Evolutionary conservation across 2,888 invertebrate genomes (phyloP).

Genomic region (Lypha dubia): DNA sequence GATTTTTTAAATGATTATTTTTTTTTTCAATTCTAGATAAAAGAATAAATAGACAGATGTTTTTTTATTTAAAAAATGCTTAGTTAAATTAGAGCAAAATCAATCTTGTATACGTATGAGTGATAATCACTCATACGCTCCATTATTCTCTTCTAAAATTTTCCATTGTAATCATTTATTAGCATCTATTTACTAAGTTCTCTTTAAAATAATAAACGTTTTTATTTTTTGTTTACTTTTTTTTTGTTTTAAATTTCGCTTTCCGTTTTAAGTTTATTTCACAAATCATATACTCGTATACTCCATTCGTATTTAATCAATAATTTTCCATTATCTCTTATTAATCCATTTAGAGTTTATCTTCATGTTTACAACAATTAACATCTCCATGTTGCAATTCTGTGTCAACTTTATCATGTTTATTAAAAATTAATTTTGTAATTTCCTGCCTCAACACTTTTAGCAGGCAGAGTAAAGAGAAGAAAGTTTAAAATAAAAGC

Average conservation of each 20-base stretch:
- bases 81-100: too few species aligned
- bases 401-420: conserved; percentile 52
- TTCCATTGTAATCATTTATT: neutral
- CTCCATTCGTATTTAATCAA: neutral
- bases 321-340: neutral
- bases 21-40: too few species aligned
- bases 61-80: too few species aligned
- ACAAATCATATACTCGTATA: neutral
- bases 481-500: conserved; percentile 5
- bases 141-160: neutral
- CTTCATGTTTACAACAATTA: conserved; percentile 39
- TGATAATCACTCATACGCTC: neutral
- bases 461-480: conserved; percentile 7
- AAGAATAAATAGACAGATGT: too few species aligned
- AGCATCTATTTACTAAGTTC: too few species aligned
- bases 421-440: conserved; percentile 66
- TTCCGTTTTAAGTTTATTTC: neutral
- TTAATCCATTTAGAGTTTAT: conserved; percentile 26
- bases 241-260: neutral
- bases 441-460: conserved; percentile 62
- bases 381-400: conserved; percentile 14
- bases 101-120: too few species aligned
- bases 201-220: too few species aligned
- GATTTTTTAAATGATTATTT: neutral
- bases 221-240: too few species aligned